Evolutionary conservation across 2,888 invertebrate genomes (phyloP), one percentile per base, ranked within the genome.

Genomic region (Sminthurinus aureus): DNA sequence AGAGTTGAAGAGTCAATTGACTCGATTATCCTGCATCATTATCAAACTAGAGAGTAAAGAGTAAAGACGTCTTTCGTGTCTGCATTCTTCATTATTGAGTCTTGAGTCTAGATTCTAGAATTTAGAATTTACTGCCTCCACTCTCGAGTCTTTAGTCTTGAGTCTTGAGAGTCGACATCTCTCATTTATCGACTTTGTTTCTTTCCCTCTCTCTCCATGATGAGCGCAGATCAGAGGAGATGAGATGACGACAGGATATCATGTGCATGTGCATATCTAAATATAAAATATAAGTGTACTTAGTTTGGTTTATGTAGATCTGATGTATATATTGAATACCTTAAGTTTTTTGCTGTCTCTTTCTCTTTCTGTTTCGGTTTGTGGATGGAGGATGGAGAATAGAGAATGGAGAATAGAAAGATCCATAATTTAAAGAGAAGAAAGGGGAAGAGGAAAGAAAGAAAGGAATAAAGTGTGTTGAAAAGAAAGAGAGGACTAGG

Each of bases 351-450:
- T 6, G 38, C 18, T 58, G 58, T 58, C 13, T 58, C 13, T 58
- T 2, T 58, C 15, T 58, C 15, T 58, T 3, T 58, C 15, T 58
- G 4, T 58, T 0, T 58, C 9, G 2, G 58, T 58, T 15, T 58
- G 58, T 58, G 58, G 58, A 18, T 58, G 18, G 18, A 18, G 18
- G 81, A 84, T 81, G 81, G 77, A 81, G 80, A 81, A 66, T 80
- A 78, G 81, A 73, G 81, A 22, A 79, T 74, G 58, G 76, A 58
- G 58, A 58, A 58, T 58, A 11, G 13, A 18, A 18, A 58, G 18
- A 58, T 58, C 58, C 81, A 84, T 84, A 84, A 84, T 81, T 84
- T 81, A 81, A 77, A 81, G 64, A 77, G 81, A 78, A 73, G 81
- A 22, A 79, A 74, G 58, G 76, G 52, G 67, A 84, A 71, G 75